phyloP scores from a whole-genome alignment of 2,113 vertebrate species.

The Bostrychus sinensis region DNA sequence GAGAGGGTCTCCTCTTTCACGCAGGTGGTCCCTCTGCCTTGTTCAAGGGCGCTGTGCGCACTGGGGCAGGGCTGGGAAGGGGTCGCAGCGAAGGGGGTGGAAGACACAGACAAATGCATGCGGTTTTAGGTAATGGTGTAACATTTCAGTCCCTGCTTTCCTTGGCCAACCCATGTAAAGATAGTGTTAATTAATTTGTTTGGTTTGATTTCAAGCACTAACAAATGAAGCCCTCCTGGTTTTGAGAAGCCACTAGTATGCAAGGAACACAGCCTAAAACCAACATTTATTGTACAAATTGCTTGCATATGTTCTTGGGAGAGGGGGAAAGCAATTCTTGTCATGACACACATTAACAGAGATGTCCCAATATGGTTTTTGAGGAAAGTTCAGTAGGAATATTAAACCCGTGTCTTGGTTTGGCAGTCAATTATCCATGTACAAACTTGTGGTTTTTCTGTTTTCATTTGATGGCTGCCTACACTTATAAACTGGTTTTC shows the following conservation, averaged over 20 bases:
- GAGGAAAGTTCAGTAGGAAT: conserved; percentile 48
- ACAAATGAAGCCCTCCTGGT: conserved; percentile 65
- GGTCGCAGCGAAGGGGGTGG: conserved; percentile 12
- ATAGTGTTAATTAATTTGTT: conserved; percentile 83
- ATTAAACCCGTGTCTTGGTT: conserved; percentile 49
- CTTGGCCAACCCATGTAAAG: conserved; percentile 69
- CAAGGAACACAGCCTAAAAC: conserved; percentile 76
- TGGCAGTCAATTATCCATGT: conserved; percentile 57
- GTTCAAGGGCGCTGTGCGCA: conserved; percentile 75
- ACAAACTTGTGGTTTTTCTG: conserved; percentile 59
- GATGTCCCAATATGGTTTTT: conserved; percentile 50
- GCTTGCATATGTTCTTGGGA: conserved; percentile 74
- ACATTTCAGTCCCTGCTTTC: conserved; percentile 76
- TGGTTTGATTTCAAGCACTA: conserved; percentile 76
- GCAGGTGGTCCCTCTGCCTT: conserved; percentile 81
- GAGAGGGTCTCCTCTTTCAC: conserved; percentile 83
- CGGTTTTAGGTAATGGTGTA: conserved; percentile 82
- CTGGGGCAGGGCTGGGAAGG: conserved; percentile 63
- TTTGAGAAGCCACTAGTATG: conserved; percentile 67
- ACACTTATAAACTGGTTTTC: conserved; percentile 31
- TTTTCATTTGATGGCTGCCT: conserved; percentile 53
- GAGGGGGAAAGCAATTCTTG: conserved; percentile 51
- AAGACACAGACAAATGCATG: conserved; percentile 77
- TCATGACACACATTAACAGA: conserved; percentile 61
- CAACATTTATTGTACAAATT: conserved; percentile 83